These are phyloP conservation scores for Puntigrus tetrazona DNA, from an alignment of 2,113 vertebrate species.

Conservation along the genomic window DNA sequence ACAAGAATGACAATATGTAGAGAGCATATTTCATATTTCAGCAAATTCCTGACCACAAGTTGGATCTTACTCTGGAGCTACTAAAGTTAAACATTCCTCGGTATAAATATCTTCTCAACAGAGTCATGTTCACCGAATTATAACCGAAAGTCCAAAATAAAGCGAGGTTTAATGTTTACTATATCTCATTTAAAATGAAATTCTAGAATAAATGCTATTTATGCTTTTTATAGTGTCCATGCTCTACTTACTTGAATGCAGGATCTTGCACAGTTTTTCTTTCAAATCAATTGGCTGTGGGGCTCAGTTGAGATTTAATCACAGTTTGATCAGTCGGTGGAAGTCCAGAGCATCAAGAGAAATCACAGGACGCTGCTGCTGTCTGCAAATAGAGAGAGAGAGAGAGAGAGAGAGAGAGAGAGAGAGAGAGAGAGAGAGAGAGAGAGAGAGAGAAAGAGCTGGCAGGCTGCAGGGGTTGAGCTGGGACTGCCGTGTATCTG, in stretches of 20 bases:
- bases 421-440: no score
- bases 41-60: background rate
- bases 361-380: background rate
- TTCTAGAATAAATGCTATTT: background rate
- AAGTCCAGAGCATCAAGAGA: slow-evolving; percentile 16
- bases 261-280: slow-evolving; percentile 8
- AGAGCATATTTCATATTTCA: background rate
- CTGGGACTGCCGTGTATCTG: slow-evolving; percentile 52
- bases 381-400: background rate
- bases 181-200: background rate
- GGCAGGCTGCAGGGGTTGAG: slow-evolving; percentile 40
- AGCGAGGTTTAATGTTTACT: background rate
- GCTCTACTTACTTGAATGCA: slow-evolving; percentile 36
- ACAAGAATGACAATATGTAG: background rate
- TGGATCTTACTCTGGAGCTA: background rate
- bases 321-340: background rate
- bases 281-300: background rate
- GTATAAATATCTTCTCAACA: background rate
- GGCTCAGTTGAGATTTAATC: background rate
- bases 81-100: background rate
- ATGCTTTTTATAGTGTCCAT: background rate
- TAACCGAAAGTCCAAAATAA: background rate
- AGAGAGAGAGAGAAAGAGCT: slow-evolving; percentile 18
- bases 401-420: slow-evolving; percentile 27
- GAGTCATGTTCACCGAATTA: background rate